Evolutionary conservation across 2,113 vertebrate species (phyloP).

Genomic region (Theropithecus gelada): DNA sequence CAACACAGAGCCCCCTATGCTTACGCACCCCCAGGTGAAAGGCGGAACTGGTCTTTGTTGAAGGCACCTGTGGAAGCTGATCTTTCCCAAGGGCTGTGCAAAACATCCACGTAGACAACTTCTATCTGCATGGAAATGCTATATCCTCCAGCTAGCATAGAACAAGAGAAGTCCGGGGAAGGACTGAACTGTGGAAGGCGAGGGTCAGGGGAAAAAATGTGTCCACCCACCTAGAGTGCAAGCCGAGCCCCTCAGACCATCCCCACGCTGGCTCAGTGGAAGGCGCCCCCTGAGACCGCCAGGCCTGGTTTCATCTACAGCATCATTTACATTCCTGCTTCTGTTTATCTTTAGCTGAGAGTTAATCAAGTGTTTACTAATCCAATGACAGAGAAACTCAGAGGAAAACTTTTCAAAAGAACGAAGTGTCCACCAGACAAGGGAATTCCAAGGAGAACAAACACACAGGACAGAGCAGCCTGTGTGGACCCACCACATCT

Average conservation of each 20-base stretch:
- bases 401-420: slow-evolving; percentile 12
- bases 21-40: too few species aligned
- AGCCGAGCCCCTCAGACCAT: not conserved
- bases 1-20: not conserved
- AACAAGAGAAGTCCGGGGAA: not conserved
- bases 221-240: not conserved
- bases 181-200: not conserved
- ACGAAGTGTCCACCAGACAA: not conserved
- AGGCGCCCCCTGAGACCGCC: not conserved
- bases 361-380: slow-evolving; percentile 45
- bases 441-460: slow-evolving; percentile 45
- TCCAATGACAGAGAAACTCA: not conserved
- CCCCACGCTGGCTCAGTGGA: not conserved
- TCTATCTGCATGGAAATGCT: not conserved
- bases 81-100: not conserved
- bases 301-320: accelerated
- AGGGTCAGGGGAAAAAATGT: not conserved
- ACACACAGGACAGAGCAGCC: not conserved
- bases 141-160: not conserved
- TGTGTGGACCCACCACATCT: not conserved
- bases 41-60: too few species aligned
- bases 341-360: not conserved
- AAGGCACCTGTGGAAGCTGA: not conserved
- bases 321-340: not conserved
- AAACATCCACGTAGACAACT: not conserved